Percentiles rank a stretch among this genome's conserved stretches.
These are phyloP conservation scores for Lethenteron reissneri DNA, from an alignment of 2,113 vertebrate species.

Conservation along the genomic window DNA sequence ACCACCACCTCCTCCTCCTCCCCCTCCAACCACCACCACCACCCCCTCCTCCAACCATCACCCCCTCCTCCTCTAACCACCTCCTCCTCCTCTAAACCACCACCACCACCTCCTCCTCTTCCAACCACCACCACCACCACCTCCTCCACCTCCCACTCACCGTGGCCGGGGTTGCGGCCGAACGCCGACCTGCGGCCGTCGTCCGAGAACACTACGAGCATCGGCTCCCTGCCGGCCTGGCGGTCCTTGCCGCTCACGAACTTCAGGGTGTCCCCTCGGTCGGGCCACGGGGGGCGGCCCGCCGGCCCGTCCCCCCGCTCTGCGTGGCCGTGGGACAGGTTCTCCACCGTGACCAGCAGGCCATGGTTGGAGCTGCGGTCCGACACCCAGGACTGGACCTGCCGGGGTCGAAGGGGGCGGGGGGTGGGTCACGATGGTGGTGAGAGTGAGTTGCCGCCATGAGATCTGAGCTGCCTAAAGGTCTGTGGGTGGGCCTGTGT, in stretches of 20 bases:
- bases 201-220: constrained; percentile 62
- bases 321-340: constrained; percentile 2
- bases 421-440: constrained; percentile 43
- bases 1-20: no score
- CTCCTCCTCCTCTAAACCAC: no score
- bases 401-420: background rate
- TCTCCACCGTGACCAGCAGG: constrained; percentile 35
- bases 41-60: no score
- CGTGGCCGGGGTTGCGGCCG: constrained; percentile 16
- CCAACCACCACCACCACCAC: no score
- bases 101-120: no score
- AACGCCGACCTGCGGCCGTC: constrained; percentile 31
- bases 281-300: constrained; percentile 24
- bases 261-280: no score
- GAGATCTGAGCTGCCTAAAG: no score
- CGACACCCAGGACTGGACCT: constrained; percentile 45
- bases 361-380: constrained; percentile 42
- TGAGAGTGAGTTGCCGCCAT: constrained; percentile 30
- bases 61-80: no score
- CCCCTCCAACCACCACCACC: no score
- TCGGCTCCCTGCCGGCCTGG: constrained; percentile 60
- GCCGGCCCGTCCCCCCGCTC: constrained; percentile 14
- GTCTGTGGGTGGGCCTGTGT: no score
- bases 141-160: constrained; percentile 17
- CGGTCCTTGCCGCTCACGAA: constrained; percentile 38